Base-by-base conservation (phyloP, 1,140 invertebrate species). In the Elymnias hypermnestra region DNA sequence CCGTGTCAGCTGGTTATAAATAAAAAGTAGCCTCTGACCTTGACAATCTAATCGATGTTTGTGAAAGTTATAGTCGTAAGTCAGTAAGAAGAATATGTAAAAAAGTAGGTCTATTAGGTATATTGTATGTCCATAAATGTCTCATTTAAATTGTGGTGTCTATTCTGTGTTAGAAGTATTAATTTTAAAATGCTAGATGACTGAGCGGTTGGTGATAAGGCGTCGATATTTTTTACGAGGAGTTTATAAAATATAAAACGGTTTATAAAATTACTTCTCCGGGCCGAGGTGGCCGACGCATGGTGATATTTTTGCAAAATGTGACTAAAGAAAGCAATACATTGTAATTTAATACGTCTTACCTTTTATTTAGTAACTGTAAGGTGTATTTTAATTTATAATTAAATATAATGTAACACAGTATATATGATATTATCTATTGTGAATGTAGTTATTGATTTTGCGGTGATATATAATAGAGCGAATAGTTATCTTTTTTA, bases 281-380 rank as follows among this genome's bases (percentile, higher is more conserved):
- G 53, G 57, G 63, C 50, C 58, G 39, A 43, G 26, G 40, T 35
- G 31, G 53, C 60, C 63, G 70, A 54, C 73, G 69, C 77, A 85
- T 75, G 87, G 88, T 89, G 88, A 90, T 90, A 90, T 89, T 89
- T 89, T 89, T 88, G 86, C 81, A 89, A 89, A 86, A 89, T 89
- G 88, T 89, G 88, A 89, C 87, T 89, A 89, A 88, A 87, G 76
- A 84, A 89, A 90, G 89, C 89, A 90, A 90, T 90, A 90, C 88
- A 87, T 88, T 89, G 86, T 89, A 89, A 88, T 87, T 57, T 88
- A 87, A 84, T 88, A 89, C 79, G 83, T 88, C 86, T 89, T 88
- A 87, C 63, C 58, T 63, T 75, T 81, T 75, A 81, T 78, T 81
- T 79, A 78, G 68, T 71, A 60, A 72, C 53, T 59, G 45, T 82